Evolutionary conservation across 2,113 vertebrate species (phyloP).

Genomic region (Tychaedon coryphoeus): DNA sequence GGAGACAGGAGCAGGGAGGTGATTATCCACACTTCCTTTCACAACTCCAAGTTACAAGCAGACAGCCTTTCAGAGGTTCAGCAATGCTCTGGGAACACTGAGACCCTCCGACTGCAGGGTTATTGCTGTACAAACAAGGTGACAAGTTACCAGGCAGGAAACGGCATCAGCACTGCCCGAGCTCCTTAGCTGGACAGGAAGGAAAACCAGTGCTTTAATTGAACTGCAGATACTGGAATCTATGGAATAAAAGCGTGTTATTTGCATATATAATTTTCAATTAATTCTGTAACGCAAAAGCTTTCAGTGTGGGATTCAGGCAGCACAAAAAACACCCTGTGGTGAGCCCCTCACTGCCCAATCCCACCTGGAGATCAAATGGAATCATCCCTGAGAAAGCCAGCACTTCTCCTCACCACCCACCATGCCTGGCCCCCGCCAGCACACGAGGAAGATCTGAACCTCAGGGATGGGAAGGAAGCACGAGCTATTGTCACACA

Average conservation of each 20-base stretch:
- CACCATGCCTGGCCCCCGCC: background rate
- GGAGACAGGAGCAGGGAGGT: background rate
- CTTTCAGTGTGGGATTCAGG: background rate
- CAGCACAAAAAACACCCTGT: background rate
- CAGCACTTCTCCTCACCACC: background rate
- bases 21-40: background rate
- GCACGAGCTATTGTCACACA: background rate
- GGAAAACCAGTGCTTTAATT: background rate
- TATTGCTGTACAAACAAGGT: slow-evolving; percentile 28
- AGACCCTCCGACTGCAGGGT: background rate
- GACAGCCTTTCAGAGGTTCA: background rate
- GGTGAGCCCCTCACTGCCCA: background rate
- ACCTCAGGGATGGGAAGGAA: background rate
- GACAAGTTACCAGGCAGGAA: background rate
- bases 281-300: background rate
- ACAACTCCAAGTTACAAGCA: background rate
- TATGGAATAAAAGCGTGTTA: background rate
- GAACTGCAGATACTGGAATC: background rate
- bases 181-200: background rate
- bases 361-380: background rate
- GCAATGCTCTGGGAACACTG: background rate
- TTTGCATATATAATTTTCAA: slow-evolving; percentile 8
- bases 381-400: background rate
- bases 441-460: background rate
- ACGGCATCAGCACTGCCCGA: background rate